A percentile compares a stretch with the other conserved stretches of the same genome.
These are phyloP conservation scores for Dryocosmus kuriphilus DNA, from an alignment of 2,888 invertebrate genomes.

Conservation along the genomic window DNA sequence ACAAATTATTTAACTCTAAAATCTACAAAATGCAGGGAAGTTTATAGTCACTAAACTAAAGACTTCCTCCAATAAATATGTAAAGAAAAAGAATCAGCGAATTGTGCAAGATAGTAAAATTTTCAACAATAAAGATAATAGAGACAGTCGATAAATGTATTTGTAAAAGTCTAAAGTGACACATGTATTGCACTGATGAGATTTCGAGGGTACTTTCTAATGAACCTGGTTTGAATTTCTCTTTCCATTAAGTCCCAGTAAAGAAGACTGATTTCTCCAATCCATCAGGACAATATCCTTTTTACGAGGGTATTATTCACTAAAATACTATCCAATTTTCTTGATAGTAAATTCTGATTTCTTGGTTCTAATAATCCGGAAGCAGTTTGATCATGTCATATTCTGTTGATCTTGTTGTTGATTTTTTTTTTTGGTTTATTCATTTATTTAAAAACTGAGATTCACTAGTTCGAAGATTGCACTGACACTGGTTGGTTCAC, in stretches of 20 bases:
- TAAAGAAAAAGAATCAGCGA: neutral
- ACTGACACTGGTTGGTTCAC: constrained; percentile 8
- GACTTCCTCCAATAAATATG: neutral
- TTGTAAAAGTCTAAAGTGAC: neutral
- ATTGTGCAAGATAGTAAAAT: neutral
- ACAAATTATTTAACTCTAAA: neutral
- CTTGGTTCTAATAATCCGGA: neutral
- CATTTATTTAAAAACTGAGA: constrained; percentile 4
- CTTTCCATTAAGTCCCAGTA: neutral
- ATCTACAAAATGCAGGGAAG: neutral
- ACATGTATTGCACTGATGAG: neutral
- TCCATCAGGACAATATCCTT: constrained; percentile 6
- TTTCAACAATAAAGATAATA: neutral
- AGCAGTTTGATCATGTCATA: neutral
- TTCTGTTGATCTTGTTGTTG: neutral
- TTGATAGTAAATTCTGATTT: neutral
- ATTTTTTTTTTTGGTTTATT: neutral
- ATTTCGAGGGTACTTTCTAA: constrained; percentile 25
- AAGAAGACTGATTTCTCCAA: constrained; percentile 12
- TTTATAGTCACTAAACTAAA: neutral
- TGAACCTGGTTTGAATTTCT: constrained; percentile 20
- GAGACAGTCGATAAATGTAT: neutral
- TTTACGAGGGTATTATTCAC: neutral
- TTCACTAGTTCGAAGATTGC: neutral
- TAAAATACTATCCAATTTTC: neutral